Evolutionary conservation across 2,888 invertebrate species (phyloP), one percentile per base, ranked within the genome.

Genomic region (Nephrocerus scutellatus): DNA sequence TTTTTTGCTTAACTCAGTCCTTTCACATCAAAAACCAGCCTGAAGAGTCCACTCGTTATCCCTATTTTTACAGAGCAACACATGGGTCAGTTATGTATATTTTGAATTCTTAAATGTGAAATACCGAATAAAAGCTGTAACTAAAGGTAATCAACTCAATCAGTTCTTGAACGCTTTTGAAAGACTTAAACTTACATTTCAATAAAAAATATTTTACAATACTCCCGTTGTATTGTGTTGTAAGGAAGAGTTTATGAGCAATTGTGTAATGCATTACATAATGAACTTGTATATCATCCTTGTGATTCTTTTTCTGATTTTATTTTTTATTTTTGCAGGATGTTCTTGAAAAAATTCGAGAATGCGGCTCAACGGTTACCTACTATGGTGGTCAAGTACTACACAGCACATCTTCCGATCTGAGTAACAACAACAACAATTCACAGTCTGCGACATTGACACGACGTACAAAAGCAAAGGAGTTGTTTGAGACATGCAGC

Each of bases 301-400:
- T n/a, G n/a, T n/a, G n/a, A 58, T 57, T 6, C 66, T 69, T 43
- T 67, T 61, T 40, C 66, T 71, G 2, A 65, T 73, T 0, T 66
- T 70, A 14, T 30, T 18, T 20, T 33, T 16, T 20, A 23, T 25
- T 16, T 41, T 36, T 33, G 13, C 41, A 68, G 53, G 89, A 89
- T 58, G 82, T 89, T 38, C 69, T 91, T 42, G 81, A 82, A 59
- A 89, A 88, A 70, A 89, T 90, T 53, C 75, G 90, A 49, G 87
- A 88, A 57, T 84, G 82, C 59, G 90, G 90, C n/a, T 88, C 88
- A 6, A 84, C 87, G 15, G 79, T 89, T 7, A 90, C 89, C 6
- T 91, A 89, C 62, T 90, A 88, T 58, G 90, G 90, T 2, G 88
- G 89, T 6, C 80, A 82, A 61, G 82, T 89, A 30, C 72, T 88